Evolutionary conservation across 2,113 vertebrate genomes (phyloP).

Genomic region (Onychorhynchus coronatus): DNA sequence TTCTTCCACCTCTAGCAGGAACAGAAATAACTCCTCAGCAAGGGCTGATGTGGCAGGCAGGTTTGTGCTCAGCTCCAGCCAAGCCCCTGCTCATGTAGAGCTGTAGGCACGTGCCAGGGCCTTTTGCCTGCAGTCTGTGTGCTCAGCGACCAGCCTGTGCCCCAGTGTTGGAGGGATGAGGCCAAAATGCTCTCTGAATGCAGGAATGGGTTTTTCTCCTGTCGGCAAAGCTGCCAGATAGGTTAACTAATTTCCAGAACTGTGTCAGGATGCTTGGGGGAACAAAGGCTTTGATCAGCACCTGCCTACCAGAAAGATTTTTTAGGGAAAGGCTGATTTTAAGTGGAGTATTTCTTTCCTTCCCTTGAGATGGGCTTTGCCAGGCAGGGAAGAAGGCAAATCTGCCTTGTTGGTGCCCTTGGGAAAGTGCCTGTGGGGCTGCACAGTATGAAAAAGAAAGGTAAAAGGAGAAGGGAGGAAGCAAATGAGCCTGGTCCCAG

Average conservation of each 20-base stretch:
- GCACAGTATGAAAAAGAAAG: neutral
- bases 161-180: neutral
- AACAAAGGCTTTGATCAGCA: neutral
- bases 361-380: neutral
- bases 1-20: conserved; percentile 8
- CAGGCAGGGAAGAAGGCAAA: neutral
- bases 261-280: neutral
- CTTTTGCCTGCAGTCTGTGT: neutral
- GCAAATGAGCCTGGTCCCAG: accelerated
- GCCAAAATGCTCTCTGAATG: neutral
- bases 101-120: neutral
- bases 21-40: conserved; percentile 17
- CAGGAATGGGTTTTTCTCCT: neutral
- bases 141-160: neutral
- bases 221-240: neutral
- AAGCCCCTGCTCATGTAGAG: neutral
- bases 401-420: neutral
- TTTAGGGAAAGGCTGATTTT: neutral
- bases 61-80: neutral
- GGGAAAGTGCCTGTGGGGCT: neutral
- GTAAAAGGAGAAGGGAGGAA: neutral
- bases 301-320: neutral
- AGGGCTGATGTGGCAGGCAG: neutral
- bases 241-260: neutral
- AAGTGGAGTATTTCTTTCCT: neutral